phyloP scores from a whole-genome alignment of 2,888 invertebrate genomes.

The Nasonovia ribisnigri region DNA sequence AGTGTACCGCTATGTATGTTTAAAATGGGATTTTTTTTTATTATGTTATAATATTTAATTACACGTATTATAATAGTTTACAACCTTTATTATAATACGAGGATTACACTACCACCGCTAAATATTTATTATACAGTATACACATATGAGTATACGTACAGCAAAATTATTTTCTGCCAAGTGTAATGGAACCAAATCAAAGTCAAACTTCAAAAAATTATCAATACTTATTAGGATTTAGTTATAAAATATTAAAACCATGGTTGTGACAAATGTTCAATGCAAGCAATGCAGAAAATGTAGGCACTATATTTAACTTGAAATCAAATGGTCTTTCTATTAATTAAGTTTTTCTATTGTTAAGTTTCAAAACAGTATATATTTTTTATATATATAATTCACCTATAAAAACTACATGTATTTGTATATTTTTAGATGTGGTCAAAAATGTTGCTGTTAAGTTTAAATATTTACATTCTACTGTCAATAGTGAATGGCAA shows the following conservation, averaged over 20 bases:
- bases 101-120: neutral
- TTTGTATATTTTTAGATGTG: constrained; percentile 37
- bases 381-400: neutral
- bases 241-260: neutral
- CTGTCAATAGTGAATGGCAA: neutral
- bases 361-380: neutral
- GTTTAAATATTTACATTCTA: neutral
- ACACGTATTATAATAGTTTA: neutral
- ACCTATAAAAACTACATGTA: neutral
- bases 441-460: constrained; percentile 16
- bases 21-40: neutral
- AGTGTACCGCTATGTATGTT: neutral
- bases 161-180: neutral
- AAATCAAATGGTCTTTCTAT: neutral
- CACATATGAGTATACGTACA: neutral
- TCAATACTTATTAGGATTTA: neutral
- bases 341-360: neutral
- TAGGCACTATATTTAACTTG: neutral
- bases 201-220: neutral
- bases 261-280: neutral
- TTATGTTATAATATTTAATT: neutral
- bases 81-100: neutral
- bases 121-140: neutral
- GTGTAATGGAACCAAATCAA: neutral
- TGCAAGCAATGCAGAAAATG: neutral